Base-by-base conservation (phyloP, 1,140 invertebrate species). In the Atopsyche davidsoni region DNA sequence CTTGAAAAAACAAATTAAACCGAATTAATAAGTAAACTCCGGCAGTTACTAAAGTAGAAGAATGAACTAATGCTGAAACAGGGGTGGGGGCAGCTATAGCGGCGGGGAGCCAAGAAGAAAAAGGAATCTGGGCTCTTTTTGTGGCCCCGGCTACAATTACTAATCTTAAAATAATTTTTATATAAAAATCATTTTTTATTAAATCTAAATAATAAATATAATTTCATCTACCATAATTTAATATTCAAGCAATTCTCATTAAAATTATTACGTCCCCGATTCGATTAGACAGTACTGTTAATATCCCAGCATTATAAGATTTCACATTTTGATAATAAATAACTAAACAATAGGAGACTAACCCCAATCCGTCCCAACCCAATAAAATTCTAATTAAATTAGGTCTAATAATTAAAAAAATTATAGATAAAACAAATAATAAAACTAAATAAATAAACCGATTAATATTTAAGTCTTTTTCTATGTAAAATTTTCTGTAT, bases 61-160 rank as follows among this genome's bases (percentile, higher is more conserved):
- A n/a, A n/a, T n/a, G n/a, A 65, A 86, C 80, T 69, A 85, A 78
- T 38, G 82, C 74, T 36, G 81, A 84, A 55, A 86, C 75, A 32
- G 81, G 79, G n/a, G 81, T 83, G 32, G 82, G 80, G 25, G 81
- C 81, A 2, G 79, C 77, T 64, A 86, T 86, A 17, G 82, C 81
- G 3, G 75, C 75, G 0, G 83, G 83, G 22, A 86, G 64, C 62
- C 83, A 70, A n/a, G n/a, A n/a, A n/a, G n/a, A n/a, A n/a, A n/a
- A n/a, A n/a, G n/a, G n/a, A n/a, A n/a, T n/a, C n/a, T 85, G 80
- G 61, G 82, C 82, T 57, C 81, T 85, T 69, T 86, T 86, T 55
- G 83, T 85, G 68, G 84, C 74, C 64, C 71, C 64, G 2, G 74
- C 75, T 59, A 79, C 62, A 84, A 52, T 60, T 41, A 79, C 60